These are phyloP conservation scores for Rhadinocentrus ornatus DNA, from an alignment of 2,797 vertebrate genomes.

Conservation along the genomic window DNA sequence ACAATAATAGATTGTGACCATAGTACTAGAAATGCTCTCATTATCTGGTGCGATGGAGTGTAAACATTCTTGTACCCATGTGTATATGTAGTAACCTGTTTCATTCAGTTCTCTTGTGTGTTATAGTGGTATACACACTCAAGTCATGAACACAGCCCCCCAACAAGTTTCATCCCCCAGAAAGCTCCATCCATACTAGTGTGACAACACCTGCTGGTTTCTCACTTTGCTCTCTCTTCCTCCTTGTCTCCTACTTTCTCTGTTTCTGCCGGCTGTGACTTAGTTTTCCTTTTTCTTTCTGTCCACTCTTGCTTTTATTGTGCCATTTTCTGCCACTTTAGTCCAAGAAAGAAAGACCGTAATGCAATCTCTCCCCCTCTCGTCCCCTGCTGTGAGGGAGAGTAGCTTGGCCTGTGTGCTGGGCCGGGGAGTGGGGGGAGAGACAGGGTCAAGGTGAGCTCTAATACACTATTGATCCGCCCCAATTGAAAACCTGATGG, in stretches of 20 bases:
- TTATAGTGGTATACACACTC: slow-evolving; percentile 31
- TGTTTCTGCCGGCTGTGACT: slow-evolving; percentile 64
- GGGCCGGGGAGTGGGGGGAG: slow-evolving; percentile 80
- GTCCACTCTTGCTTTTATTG: slow-evolving; percentile 79
- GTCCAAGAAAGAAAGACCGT: slow-evolving; percentile 81
- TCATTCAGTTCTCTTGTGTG: slow-evolving; percentile 17
- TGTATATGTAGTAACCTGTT: background rate
- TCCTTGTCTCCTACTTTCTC: slow-evolving; percentile 55
- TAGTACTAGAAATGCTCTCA: background rate
- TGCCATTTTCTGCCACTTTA: slow-evolving; percentile 90
- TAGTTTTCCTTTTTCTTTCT: slow-evolving; percentile 71
- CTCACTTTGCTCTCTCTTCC: slow-evolving; percentile 46
- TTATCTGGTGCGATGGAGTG: background rate
- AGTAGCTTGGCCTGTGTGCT: slow-evolving; percentile 85
- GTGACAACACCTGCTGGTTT: slow-evolving; percentile 55
- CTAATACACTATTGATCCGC: slow-evolving; percentile 91
- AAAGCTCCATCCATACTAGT: slow-evolving; percentile 56
- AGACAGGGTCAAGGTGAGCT: slow-evolving; percentile 89
- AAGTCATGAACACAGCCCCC: slow-evolving; percentile 46
- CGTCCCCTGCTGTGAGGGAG: slow-evolving; percentile 84
- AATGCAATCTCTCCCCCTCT: slow-evolving; percentile 86
- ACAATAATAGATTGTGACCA: background rate
- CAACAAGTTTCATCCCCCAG: slow-evolving; percentile 45
- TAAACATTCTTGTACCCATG: background rate
- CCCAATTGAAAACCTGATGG: slow-evolving; percentile 91